A percentile compares a stretch with the other conserved stretches of the same genome.
phyloP scores from a whole-genome alignment of 2,888 invertebrate genomes.

The Drosophila mettleri region DNA sequence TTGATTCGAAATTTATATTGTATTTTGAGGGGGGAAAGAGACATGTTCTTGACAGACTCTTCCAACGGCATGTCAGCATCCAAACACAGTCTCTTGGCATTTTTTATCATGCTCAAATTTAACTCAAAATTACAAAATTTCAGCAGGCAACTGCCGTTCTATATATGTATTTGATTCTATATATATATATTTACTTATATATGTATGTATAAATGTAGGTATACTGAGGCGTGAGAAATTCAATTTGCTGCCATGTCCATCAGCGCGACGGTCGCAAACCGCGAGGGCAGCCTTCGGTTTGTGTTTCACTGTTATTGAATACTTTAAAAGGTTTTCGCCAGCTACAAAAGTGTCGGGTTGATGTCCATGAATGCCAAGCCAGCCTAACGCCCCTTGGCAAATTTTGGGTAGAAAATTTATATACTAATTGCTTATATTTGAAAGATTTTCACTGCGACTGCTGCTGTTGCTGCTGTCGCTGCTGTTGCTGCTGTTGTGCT shows the following conservation, averaged over 20 bases:
- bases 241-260: constrained; percentile 69
- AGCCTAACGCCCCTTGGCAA: neutral
- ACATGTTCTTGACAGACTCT: constrained; percentile 13
- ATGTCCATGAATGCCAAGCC: constrained; percentile 49
- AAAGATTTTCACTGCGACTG: constrained; percentile 42
- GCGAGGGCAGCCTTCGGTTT: constrained; percentile 34
- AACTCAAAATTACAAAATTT: constrained; percentile 37
- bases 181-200: no score
- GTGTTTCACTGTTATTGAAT: constrained; percentile 75
- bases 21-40: neutral
- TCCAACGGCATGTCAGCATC: neutral
- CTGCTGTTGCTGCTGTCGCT: neutral
- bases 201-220: neutral
- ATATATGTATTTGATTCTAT: neutral
- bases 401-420: constrained; percentile 41
- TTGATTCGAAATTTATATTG: constrained; percentile 27
- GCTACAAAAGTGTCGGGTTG: constrained; percentile 50
- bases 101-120: constrained; percentile 24
- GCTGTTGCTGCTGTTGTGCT: neutral
- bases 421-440: constrained; percentile 65
- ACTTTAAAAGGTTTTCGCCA: constrained; percentile 75
- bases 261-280: constrained; percentile 33
- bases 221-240: constrained; percentile 62
- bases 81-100: constrained; percentile 54
- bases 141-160: constrained; percentile 18